These are phyloP conservation scores for Asarcornis scutulata DNA, from an alignment of 2,113 vertebrate genomes.

Conservation along the genomic window DNA sequence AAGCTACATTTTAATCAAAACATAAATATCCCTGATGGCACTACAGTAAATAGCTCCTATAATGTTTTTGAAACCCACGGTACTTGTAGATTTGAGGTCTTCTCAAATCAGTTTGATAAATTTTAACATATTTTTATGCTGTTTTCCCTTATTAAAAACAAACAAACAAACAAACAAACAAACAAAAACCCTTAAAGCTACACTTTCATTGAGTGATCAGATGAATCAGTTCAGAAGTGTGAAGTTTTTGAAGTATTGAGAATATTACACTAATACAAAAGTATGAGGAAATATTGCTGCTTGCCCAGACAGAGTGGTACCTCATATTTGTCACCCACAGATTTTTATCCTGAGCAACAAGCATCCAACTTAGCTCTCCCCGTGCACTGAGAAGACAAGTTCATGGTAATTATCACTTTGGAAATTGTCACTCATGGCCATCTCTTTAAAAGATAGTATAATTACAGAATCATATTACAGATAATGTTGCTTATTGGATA, in stretches of 20 bases:
- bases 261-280: not conserved
- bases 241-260: not conserved
- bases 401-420: not conserved
- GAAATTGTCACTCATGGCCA: not conserved
- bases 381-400: not conserved
- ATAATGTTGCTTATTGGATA: constrained; percentile 39
- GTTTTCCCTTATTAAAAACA: not conserved
- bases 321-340: not conserved
- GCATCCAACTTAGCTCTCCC: not conserved
- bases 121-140: not conserved
- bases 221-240: not conserved
- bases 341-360: not conserved
- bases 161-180: not conserved
- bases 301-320: not conserved
- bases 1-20: not conserved
- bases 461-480: constrained; percentile 36
- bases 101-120: no score
- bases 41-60: not conserved
- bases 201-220: not conserved
- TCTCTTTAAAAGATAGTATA: constrained; percentile 15
- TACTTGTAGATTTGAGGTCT: not conserved
- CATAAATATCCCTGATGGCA: not conserved
- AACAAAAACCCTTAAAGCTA: not conserved
- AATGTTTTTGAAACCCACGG: not conserved
- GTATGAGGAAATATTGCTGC: not conserved